Conservation (phyloP, 1,140 invertebrate genomes). For the Elysia chlorotica region DNA sequence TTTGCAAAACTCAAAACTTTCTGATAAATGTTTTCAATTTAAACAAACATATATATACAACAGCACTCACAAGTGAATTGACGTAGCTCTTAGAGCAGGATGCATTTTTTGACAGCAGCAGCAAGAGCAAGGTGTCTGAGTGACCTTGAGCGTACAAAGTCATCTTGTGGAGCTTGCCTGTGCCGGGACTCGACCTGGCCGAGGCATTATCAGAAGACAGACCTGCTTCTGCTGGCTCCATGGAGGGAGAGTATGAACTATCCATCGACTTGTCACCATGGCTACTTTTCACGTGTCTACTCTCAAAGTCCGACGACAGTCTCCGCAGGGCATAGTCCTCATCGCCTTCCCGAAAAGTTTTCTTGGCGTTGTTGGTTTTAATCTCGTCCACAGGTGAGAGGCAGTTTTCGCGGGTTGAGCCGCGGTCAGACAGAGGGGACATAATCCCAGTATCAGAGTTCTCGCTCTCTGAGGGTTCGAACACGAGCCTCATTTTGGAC, state of each 20-base stretch:
- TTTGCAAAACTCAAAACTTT: neutral
- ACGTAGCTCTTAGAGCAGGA: slow-evolving; percentile 24
- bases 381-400: neutral
- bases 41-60: neutral
- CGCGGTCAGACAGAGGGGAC: slow-evolving; percentile 11
- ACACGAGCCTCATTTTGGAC: too few relatives aligned
- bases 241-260: too few relatives aligned
- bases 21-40: neutral
- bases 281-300: too few relatives aligned
- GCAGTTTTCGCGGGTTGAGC: too few relatives aligned
- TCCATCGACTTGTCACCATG: neutral
- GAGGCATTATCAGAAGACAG: too few relatives aligned
- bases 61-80: slow-evolving; percentile 32
- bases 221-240: too few relatives aligned
- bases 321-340: too few relatives aligned
- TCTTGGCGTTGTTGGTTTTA: too few relatives aligned
- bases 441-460: slow-evolving; percentile 11
- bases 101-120: slow-evolving; percentile 32
- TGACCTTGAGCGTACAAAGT: slow-evolving; percentile 46
- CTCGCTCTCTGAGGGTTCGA: slow-evolving; percentile 11
- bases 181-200: slow-evolving; percentile 6
- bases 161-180: slow-evolving; percentile 27
- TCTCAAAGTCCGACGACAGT: too few relatives aligned
- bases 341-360: too few relatives aligned
- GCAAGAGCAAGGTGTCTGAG: slow-evolving; percentile 40